Evolutionary conservation across 2,797 vertebrate genomes (phyloP).

Genomic region (Enteromius afrohamiltoni): DNA sequence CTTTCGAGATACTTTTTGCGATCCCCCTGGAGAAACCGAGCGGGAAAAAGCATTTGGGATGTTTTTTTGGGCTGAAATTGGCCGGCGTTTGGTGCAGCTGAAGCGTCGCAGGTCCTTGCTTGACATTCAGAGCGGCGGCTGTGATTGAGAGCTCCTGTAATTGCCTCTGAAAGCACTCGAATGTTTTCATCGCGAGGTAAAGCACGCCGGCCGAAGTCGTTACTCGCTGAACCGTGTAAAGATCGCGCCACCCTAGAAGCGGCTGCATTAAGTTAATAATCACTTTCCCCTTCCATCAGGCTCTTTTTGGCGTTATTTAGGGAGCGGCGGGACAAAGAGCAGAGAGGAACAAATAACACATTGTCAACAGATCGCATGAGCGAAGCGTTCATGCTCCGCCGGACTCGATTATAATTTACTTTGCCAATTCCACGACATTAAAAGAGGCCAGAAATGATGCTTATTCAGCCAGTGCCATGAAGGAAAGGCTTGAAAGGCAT

Average conservation of each 20-base stretch:
- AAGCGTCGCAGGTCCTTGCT: conserved; percentile 51
- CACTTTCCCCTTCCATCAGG: conserved; percentile 76
- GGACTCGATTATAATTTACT: conserved; percentile 79
- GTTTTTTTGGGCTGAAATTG: conserved; percentile 1
- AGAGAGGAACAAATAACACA: conserved; percentile 68
- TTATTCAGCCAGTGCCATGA: conserved; percentile 68
- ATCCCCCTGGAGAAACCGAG: background rate
- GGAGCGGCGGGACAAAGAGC: conserved; percentile 67
- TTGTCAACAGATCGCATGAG: conserved; percentile 73
- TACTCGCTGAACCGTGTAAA: conserved; percentile 74
- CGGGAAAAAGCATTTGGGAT: background rate
- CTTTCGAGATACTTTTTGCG: background rate
- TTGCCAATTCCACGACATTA: conserved; percentile 67
- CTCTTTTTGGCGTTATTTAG: conserved; percentile 70
- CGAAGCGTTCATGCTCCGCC: conserved; percentile 75
- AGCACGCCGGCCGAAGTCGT: conserved; percentile 48
- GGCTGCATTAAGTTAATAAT: conserved; percentile 74
- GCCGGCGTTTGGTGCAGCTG: conserved; percentile 27
- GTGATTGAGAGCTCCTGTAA: conserved; percentile 75
- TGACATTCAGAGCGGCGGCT: conserved; percentile 61
- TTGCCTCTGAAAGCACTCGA: conserved; percentile 71
- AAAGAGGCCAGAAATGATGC: conserved; percentile 71
- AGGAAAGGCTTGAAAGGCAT: conserved; percentile 66
- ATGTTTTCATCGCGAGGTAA: conserved; percentile 68
- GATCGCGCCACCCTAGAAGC: conserved; percentile 68